Percentiles rank a stretch among this genome's conserved stretches.
Conservation (phyloP, 2,113 vertebrate genomes). For the Camelus dromedarius region DNA sequence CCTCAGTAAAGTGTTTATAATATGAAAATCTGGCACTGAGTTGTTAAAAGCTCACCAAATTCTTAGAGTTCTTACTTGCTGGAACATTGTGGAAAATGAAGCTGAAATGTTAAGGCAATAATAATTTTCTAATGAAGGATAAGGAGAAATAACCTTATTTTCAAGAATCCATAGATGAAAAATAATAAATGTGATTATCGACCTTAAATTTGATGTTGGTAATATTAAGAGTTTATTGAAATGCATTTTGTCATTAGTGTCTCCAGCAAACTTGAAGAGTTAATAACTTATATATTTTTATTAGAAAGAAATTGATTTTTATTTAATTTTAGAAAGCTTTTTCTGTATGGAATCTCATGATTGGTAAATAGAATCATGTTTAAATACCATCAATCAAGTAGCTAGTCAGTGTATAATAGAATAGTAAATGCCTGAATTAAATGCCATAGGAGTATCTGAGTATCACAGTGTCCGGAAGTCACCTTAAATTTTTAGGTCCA, state of each 20-base stretch:
- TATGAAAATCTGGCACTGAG: slow-evolving; percentile 13
- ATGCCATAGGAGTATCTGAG: background rate
- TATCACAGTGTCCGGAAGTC: background rate
- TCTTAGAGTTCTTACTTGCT: slow-evolving; percentile 14
- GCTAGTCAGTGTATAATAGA: background rate
- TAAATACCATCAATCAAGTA: slow-evolving; percentile 3
- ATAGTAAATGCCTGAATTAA: slow-evolving; percentile 18
- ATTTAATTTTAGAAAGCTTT: background rate
- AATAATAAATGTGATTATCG: background rate
- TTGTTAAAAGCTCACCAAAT: background rate
- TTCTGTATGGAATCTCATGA: background rate
- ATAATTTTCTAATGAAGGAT: background rate
- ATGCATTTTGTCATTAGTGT: background rate
- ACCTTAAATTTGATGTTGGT: background rate
- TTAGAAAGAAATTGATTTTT: background rate
- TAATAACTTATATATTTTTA: background rate
- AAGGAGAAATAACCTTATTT: background rate
- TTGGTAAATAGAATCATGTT: background rate
- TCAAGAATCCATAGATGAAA: background rate
- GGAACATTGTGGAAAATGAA: background rate
- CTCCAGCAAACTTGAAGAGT: background rate
- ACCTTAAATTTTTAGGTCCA: background rate
- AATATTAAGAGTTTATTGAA: background rate
- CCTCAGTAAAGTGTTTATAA: background rate
- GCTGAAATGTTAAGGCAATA: background rate